Percentiles rank a stretch among this genome's conserved stretches.
phyloP scores from a whole-genome alignment of 2,797 vertebrate species.

The Squalus acanthias region DNA sequence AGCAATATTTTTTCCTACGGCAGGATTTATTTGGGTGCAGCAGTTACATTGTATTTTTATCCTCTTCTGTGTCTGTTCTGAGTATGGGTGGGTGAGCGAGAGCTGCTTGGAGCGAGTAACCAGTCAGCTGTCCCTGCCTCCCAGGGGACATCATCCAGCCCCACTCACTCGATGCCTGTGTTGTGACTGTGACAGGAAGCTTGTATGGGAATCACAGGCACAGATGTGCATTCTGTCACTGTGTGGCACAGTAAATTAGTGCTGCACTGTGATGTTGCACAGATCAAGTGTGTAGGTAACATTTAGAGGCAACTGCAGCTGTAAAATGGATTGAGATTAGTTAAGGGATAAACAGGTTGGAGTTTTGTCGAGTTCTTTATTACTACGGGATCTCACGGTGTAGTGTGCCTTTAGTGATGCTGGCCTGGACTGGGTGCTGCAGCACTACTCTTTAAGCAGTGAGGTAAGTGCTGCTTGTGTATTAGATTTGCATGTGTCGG shows the following conservation, averaged over 20 bases:
- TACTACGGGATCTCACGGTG: neutral
- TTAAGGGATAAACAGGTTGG: neutral
- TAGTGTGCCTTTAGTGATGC: neutral
- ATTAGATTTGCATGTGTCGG: neutral
- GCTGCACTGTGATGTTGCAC: neutral
- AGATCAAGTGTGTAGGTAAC: neutral
- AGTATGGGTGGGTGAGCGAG: neutral
- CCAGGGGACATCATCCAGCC: neutral
- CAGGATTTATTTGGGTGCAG: neutral
- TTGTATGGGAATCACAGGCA: neutral
- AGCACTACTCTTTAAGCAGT: neutral
- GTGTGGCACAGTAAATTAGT: neutral
- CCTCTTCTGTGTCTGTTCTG: neutral
- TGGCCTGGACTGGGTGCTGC: too few species aligned
- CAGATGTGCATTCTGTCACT: neutral
- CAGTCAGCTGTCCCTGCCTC: neutral
- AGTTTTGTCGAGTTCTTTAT: neutral
- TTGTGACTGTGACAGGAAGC: neutral
- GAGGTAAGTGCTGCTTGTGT: neutral
- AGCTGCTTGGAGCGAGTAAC: neutral
- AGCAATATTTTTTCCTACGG: neutral
- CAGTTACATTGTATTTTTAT: neutral
- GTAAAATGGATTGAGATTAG: neutral
- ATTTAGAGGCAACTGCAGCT: neutral
- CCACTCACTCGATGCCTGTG: neutral